Conservation (phyloP, 2,113 vertebrate species). For the Chauna torquata region DNA sequence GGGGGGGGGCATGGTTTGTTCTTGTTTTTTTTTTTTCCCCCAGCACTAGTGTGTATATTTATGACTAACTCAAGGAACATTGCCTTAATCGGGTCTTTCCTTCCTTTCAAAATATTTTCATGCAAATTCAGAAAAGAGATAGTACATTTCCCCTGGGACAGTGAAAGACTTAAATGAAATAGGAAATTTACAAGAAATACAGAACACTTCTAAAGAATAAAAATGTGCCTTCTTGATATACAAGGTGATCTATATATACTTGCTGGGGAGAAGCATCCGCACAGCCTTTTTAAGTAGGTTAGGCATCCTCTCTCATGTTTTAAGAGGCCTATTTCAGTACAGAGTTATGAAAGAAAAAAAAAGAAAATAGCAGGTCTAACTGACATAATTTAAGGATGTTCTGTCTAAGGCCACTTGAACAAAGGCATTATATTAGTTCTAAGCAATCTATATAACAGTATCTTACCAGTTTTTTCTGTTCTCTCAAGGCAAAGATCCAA, state of each 20-base stretch:
- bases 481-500: neutral
- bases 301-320: slow-evolving; percentile 5
- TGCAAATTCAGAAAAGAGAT: slow-evolving; percentile 23
- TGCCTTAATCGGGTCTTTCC: neutral
- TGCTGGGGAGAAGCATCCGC: slow-evolving; percentile 7
- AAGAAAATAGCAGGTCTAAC: neutral
- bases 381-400: neutral
- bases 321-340: neutral
- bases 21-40: neutral
- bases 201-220: neutral
- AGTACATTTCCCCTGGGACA: slow-evolving; percentile 1
- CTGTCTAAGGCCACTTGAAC: neutral
- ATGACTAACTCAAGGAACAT: neutral
- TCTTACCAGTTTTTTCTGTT: neutral
- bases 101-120: slow-evolving; percentile 43
- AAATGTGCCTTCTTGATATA: neutral
- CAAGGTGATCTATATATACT: neutral
- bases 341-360: neutral
- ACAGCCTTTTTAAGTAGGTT: slow-evolving; percentile 4
- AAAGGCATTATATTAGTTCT: neutral
- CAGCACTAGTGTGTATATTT: neutral
- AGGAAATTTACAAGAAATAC: neutral
- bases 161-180: neutral
- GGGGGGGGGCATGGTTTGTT: neutral
- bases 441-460: neutral